phyloP scores from a whole-genome alignment of 2,113 vertebrate species.

The Entosphenus tridentatus region DNA sequence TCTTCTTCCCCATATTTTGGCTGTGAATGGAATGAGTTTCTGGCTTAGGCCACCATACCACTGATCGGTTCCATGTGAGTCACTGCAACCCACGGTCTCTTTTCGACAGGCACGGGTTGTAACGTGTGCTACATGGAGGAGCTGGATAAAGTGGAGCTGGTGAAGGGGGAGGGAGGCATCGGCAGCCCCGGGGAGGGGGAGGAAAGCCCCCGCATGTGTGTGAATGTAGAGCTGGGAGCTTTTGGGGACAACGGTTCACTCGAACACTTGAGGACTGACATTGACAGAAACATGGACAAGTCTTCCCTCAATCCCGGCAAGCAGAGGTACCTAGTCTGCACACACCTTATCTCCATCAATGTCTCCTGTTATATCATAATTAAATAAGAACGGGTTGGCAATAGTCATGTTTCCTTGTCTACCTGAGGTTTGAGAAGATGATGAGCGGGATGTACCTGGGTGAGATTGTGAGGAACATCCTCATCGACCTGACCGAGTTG shows the following conservation, averaged over 20 bases:
- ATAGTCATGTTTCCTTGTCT: background rate
- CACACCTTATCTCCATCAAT: no score
- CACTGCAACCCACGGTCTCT: no score
- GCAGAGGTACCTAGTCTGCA: slow-evolving; percentile 27
- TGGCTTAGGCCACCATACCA: no score
- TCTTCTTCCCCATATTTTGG: no score
- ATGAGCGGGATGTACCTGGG: slow-evolving; percentile 41
- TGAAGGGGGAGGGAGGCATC: slow-evolving; percentile 45
- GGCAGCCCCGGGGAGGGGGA: no score
- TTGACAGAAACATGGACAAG: background rate
- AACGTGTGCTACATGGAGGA: slow-evolving; percentile 97
- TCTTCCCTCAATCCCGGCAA: background rate
- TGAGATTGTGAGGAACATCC: slow-evolving; percentile 27
- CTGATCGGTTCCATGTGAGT: no score
- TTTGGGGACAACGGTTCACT: slow-evolving; percentile 4
- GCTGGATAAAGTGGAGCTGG: slow-evolving; percentile 64
- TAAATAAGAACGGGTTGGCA: no score
- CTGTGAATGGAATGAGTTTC: no score
- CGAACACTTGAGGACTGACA: background rate
- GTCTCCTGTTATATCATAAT: no score
- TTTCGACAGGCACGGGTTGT: slow-evolving; percentile 52
- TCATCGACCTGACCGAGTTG: slow-evolving; percentile 19
- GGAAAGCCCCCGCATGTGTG: slow-evolving; percentile 35
- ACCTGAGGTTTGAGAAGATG: slow-evolving; percentile 33
- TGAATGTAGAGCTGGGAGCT: slow-evolving; percentile 94